Percentiles rank a stretch among this genome's conserved stretches.
phyloP scores from a whole-genome alignment of 2,888 invertebrate genomes.

The Dendrolimus houi region DNA sequence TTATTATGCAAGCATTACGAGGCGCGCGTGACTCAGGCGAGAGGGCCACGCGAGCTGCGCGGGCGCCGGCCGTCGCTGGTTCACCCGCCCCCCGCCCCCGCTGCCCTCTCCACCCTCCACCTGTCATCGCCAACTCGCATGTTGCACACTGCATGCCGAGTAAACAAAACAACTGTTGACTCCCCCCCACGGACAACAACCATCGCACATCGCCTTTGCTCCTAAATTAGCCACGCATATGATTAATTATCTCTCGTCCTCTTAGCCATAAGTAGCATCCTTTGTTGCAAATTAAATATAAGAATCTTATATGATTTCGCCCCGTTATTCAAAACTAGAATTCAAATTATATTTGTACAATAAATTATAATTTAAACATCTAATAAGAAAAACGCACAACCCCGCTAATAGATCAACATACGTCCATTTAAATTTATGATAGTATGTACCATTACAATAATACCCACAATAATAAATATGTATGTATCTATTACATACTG shows the following conservation, averaged over 20 bases:
- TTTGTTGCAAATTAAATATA: not conserved
- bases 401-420: not conserved
- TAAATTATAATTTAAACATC: not conserved
- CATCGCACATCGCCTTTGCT: not conserved
- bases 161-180: conserved; percentile 27
- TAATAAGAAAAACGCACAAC: not conserved
- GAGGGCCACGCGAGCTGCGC: conserved; percentile 72
- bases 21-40: conserved; percentile 74
- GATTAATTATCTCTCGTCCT: conserved; percentile 20
- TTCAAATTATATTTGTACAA: no score
- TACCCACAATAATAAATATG: no score
- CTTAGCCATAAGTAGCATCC: not conserved
- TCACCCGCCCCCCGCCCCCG: conserved; percentile 26
- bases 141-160: conserved; percentile 4
- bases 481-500: no score
- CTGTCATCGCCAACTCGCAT: conserved; percentile 34
- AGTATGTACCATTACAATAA: no score
- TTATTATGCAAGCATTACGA: conserved; percentile 77
- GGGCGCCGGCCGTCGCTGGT: conserved; percentile 47
- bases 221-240: conserved; percentile 34
- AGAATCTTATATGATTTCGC: not conserved
- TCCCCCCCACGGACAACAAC: conserved; percentile 20
- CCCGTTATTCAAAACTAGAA: not conserved
- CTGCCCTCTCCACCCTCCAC: conserved; percentile 33
- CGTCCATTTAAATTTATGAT: no score